phyloP scores from a whole-genome alignment of 2,888 invertebrate species.

The Ophion slaviceki region DNA sequence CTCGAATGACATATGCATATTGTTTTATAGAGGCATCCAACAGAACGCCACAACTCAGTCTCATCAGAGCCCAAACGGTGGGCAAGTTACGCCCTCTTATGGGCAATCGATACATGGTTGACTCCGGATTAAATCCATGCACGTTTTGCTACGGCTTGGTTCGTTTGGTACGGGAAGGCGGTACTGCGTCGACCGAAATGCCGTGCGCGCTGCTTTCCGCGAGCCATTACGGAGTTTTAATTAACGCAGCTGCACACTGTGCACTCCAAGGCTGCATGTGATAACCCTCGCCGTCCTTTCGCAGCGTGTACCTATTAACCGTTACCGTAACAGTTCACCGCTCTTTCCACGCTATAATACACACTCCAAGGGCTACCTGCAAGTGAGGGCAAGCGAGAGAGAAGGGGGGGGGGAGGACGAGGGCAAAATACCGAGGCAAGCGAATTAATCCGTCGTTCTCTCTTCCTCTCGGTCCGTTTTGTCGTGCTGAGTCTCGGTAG shows the following conservation, averaged over 20 bases:
- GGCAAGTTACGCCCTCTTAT: not conserved
- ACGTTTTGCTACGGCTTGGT: constrained; percentile 44
- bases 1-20: not conserved
- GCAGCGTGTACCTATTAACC: constrained; percentile 71
- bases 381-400: not conserved
- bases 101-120: constrained; percentile 5
- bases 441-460: constrained; percentile 50
- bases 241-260: constrained; percentile 70
- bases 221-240: constrained; percentile 76
- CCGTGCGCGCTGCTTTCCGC: constrained; percentile 65
- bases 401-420: constrained; percentile 26
- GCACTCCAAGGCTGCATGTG: constrained; percentile 61
- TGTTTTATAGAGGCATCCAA: not conserved
- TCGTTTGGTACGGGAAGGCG: constrained; percentile 36
- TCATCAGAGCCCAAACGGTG: not conserved
- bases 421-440: constrained; percentile 46
- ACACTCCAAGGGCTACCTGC: constrained; percentile 42
- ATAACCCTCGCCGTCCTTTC: constrained; percentile 57
- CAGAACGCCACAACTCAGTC: not conserved
- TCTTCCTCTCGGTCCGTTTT: constrained; percentile 8
- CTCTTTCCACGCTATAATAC: constrained; percentile 52
- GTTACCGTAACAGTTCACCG: constrained; percentile 67
- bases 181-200: constrained; percentile 61
- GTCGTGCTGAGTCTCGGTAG: constrained; percentile 14
- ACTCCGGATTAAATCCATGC: constrained; percentile 32